Evolutionary conservation across 2,113 vertebrate genomes (phyloP).

Genomic region (Bettongia penicillata): DNA sequence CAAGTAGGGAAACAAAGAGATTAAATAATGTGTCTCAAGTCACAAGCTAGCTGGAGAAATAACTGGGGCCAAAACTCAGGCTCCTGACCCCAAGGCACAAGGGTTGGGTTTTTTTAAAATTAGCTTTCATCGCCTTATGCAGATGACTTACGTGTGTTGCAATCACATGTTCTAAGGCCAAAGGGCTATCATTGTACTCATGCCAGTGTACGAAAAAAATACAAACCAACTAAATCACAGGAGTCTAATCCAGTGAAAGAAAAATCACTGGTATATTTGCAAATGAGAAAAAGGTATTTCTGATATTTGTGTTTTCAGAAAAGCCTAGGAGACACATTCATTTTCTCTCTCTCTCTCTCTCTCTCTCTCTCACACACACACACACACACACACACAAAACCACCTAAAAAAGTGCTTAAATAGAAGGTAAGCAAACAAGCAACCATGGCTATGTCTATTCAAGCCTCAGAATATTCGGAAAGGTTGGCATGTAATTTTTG

Average conservation of each 20-base stretch:
- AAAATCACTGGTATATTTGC: not conserved
- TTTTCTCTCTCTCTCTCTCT: no score
- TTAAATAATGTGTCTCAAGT: not conserved
- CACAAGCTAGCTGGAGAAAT: not conserved
- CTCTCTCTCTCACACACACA: not conserved
- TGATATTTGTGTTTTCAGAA: conserved; percentile 44
- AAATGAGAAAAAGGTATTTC: not conserved
- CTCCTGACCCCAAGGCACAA: not conserved
- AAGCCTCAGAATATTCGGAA: not conserved
- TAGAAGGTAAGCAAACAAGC: not conserved
- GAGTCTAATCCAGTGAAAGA: not conserved
- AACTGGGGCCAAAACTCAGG: not conserved
- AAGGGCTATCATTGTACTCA: not conserved
- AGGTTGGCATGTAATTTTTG: not conserved
- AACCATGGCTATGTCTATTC: not conserved
- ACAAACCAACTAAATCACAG: not conserved
- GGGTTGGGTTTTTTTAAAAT: not conserved
- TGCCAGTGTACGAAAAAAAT: not conserved
- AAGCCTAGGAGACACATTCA: not conserved
- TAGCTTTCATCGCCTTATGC: not conserved
- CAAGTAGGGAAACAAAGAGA: not conserved
- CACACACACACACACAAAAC: not conserved
- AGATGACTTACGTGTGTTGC: not conserved
- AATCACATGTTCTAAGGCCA: not conserved
- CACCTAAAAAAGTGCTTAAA: not conserved